Conservation (phyloP, 1,140 invertebrate species). For the Drosophila tristis region DNA sequence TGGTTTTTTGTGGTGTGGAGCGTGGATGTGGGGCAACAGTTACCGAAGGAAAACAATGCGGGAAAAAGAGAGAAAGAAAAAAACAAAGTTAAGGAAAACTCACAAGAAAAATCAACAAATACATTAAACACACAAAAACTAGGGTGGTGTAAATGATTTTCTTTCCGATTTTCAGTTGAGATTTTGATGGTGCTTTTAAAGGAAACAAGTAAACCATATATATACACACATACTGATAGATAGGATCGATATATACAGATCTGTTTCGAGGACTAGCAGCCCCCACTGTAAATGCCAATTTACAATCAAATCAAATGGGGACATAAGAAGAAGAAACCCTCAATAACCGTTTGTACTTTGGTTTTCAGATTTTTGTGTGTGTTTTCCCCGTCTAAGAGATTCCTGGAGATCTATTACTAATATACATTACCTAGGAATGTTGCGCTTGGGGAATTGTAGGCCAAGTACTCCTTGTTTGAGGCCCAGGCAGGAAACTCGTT, state of each 20-base stretch:
- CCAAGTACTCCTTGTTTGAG: constrained; percentile 95
- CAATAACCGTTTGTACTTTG: constrained; percentile 15
- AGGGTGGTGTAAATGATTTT: constrained; percentile 19
- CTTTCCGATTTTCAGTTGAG: constrained; percentile 1
- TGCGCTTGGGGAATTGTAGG: constrained; percentile 95
- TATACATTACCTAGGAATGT: constrained; percentile 91
- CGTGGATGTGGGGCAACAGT: constrained; percentile 63
- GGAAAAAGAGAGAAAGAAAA: constrained; percentile 58
- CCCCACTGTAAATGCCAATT: constrained; percentile 15
- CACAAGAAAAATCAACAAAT: constrained; percentile 53
- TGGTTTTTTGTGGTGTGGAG: constrained; percentile 34
- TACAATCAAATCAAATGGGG: constrained; percentile 37
- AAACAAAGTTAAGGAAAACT: constrained; percentile 62
- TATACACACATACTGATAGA: constrained; percentile 31
- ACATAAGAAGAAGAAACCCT: constrained; percentile 17
- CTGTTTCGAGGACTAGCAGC: neutral
- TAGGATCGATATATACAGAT: constrained; percentile 20
- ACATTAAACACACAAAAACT: constrained; percentile 43
- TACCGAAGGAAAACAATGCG: constrained; percentile 71
- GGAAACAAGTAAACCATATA: constrained; percentile 40
- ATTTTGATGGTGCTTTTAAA: constrained; percentile 37
- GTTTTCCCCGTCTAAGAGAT: constrained; percentile 5
- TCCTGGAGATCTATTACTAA: neutral
- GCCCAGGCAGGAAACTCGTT: constrained; percentile 96
- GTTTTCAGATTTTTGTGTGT: constrained; percentile 33